Percentiles rank a stretch among this genome's conserved stretches.
Conservation (phyloP, 2,113 vertebrate genomes). For the Procavia capensis region DNA sequence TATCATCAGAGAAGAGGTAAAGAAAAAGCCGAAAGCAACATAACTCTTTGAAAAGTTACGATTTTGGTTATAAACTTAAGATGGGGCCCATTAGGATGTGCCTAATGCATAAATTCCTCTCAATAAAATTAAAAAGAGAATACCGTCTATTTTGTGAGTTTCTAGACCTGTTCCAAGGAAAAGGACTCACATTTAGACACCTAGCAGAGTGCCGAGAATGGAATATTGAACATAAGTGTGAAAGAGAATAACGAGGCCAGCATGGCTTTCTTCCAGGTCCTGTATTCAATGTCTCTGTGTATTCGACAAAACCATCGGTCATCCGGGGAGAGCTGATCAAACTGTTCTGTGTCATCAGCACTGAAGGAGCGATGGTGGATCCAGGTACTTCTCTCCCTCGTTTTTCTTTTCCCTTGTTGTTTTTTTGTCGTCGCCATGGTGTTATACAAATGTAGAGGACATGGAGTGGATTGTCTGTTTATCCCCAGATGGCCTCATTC, state of each 20-base stretch:
- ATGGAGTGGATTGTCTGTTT: neutral
- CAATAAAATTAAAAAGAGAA: neutral
- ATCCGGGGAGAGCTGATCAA: conserved; percentile 94
- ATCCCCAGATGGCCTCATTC: neutral
- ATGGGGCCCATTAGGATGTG: neutral
- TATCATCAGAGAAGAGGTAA: neutral
- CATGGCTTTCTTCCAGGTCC: conserved; percentile 88
- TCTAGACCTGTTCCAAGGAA: neutral
- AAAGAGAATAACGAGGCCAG: neutral
- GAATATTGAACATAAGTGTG: neutral
- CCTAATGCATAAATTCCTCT: neutral
- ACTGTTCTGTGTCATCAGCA: conserved; percentile 91
- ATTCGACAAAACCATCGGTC: conserved; percentile 89
- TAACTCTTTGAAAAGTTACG: neutral
- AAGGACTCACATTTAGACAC: neutral
- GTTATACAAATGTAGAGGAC: neutral
- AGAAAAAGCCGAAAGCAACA: neutral
- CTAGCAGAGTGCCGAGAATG: neutral
- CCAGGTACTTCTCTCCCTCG: conserved; percentile 84
- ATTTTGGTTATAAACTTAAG: neutral
- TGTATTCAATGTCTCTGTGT: conserved; percentile 90
- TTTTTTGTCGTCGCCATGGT: neutral
- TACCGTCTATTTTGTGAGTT: neutral
- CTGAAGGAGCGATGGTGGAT: conserved; percentile 88
- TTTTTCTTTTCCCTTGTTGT: fast-evolving